Evolutionary conservation across 2,888 invertebrate species (phyloP).

Genomic region (Gari tellinella): DNA sequence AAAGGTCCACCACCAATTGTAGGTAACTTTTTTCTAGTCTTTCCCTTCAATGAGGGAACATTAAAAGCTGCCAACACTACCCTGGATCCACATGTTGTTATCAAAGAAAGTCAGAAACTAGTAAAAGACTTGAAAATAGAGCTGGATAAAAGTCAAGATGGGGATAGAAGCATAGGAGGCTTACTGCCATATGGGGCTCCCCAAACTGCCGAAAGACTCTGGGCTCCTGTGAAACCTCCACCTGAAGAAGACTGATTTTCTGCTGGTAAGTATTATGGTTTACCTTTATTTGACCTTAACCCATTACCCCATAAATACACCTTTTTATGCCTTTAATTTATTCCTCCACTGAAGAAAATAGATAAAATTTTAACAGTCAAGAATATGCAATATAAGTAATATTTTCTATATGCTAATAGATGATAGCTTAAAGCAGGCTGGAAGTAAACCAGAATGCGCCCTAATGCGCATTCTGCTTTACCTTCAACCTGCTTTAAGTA

Average conservation of each 20-base stretch:
- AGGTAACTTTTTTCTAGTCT: slow-evolving; percentile 92
- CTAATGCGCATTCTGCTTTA: too few species aligned
- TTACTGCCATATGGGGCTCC: slow-evolving; percentile 56
- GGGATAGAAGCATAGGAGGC: slow-evolving; percentile 51
- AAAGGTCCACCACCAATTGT: slow-evolving; percentile 83
- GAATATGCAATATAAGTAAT: too few species aligned
- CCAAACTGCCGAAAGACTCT: slow-evolving; percentile 55
- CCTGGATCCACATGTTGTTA: slow-evolving; percentile 72
- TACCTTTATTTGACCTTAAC: too few species aligned
- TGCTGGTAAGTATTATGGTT: not conserved
- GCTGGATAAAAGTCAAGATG: slow-evolving; percentile 47
- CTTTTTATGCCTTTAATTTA: too few species aligned
- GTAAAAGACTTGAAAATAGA: slow-evolving; percentile 65
- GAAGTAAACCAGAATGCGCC: too few species aligned
- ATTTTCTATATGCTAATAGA: too few species aligned
- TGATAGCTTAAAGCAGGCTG: too few species aligned
- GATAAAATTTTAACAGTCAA: too few species aligned
- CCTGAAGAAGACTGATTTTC: slow-evolving; percentile 43
- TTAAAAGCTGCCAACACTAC: slow-evolving; percentile 64
- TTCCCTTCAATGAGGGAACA: slow-evolving; percentile 86
- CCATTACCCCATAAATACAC: too few species aligned
- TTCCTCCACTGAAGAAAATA: too few species aligned
- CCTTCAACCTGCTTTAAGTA: too few species aligned
- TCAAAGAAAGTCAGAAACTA: slow-evolving; percentile 75
- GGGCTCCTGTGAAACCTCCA: slow-evolving; percentile 67